These are phyloP conservation scores for Eumaeus atala DNA, from an alignment of 1,140 invertebrate species.

Conservation along the genomic window DNA sequence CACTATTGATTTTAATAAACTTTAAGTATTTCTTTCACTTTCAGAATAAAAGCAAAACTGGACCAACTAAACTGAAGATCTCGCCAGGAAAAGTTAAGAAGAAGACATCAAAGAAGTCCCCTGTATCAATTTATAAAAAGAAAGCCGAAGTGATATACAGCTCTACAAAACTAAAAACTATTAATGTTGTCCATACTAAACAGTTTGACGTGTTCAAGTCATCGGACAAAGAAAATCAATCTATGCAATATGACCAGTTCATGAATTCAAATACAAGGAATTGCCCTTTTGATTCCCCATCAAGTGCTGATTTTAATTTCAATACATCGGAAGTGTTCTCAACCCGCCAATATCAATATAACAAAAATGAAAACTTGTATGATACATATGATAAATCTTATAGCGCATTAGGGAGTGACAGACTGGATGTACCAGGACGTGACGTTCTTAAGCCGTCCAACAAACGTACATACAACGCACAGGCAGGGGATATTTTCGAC, in stretches of 20 bases:
- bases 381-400: constrained; percentile 52
- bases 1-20: too few species aligned
- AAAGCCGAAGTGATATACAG: constrained; percentile 49
- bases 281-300: constrained; percentile 56
- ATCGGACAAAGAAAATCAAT: constrained; percentile 42
- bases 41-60: constrained; percentile 48
- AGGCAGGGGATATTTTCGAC: constrained; percentile 51
- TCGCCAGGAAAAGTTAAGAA: constrained; percentile 64
- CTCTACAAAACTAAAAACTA: constrained; percentile 38
- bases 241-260: constrained; percentile 32
- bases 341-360: constrained; percentile 35
- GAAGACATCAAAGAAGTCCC: constrained; percentile 48
- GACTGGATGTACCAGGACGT: constrained; percentile 21
- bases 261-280: constrained; percentile 33
- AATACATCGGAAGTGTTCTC: constrained; percentile 58
- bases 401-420: constrained; percentile 23
- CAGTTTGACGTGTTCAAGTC: constrained; percentile 37
- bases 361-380: constrained; percentile 34
- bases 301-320: constrained; percentile 46
- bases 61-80: constrained; percentile 41
- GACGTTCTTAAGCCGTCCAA: constrained; percentile 60
- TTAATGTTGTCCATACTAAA: constrained; percentile 40
- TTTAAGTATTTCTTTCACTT: constrained; percentile 29
- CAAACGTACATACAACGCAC: constrained; percentile 35
- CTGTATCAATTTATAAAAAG: constrained; percentile 48